phyloP scores from a whole-genome alignment of 1,140 invertebrate species.

The Bombus ignitus region DNA sequence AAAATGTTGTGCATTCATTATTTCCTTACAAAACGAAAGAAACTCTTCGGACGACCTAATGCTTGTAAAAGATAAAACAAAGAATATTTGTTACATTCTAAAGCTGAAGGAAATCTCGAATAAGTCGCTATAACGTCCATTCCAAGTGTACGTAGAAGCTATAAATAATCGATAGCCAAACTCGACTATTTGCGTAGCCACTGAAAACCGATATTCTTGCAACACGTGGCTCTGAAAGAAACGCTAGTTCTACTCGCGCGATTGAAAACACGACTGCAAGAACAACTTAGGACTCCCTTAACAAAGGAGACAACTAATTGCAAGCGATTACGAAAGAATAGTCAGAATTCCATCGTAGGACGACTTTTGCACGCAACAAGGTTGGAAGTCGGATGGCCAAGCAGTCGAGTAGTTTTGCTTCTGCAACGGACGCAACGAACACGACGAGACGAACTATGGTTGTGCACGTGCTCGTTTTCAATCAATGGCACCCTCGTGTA shows the following conservation, averaged over 20 bases:
- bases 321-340: background rate
- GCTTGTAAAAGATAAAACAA: too few relatives aligned
- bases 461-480: constrained; percentile 54
- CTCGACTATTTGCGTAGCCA: background rate
- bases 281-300: background rate
- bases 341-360: background rate
- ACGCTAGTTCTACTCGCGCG: background rate
- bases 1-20: too few relatives aligned
- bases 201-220: background rate
- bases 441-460: background rate
- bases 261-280: background rate
- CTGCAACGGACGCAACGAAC: background rate
- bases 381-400: background rate
- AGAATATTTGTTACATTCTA: too few relatives aligned
- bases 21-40: too few relatives aligned
- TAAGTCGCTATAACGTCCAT: too few relatives aligned
- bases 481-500: constrained; percentile 62
- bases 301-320: background rate
- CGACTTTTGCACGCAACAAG: background rate
- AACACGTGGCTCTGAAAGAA: background rate
- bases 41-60: too few relatives aligned
- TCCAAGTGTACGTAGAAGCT: too few relatives aligned
- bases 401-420: constrained; percentile 2
- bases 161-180: too few relatives aligned
- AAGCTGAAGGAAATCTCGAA: too few relatives aligned